A percentile compares a stretch with the other conserved stretches of the same genome.
Conservation (phyloP, 1,140 invertebrate genomes). For the Leguminivora glycinivorella region DNA sequence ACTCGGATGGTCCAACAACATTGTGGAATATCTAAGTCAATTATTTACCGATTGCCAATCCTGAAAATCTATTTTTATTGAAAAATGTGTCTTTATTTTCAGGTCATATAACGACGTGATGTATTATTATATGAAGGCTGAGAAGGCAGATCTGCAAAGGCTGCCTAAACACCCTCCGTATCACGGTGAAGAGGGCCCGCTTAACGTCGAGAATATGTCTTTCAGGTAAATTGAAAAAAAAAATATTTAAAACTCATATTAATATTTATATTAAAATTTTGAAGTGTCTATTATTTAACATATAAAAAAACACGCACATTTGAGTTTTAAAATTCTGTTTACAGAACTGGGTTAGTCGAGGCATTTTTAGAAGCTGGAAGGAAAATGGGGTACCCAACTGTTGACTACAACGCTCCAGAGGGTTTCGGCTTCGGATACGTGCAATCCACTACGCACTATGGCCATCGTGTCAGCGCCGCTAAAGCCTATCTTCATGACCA, state of each 20-base stretch:
- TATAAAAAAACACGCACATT: background rate
- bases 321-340: slow-evolving; percentile 61
- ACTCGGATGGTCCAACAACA: too few relatives aligned
- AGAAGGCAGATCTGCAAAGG: slow-evolving; percentile 78
- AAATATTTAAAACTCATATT: background rate
- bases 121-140: slow-evolving; percentile 83
- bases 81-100: slow-evolving; percentile 33
- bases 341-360: slow-evolving; percentile 77
- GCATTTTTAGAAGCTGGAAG: slow-evolving; percentile 83
- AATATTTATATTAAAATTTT: too few relatives aligned
- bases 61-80: too few relatives aligned
- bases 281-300: too few relatives aligned
- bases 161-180: slow-evolving; percentile 76
- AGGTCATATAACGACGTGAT: slow-evolving; percentile 86
- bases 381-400: slow-evolving; percentile 79
- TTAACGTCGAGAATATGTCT: slow-evolving; percentile 80
- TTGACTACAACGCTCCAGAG: slow-evolving; percentile 84
- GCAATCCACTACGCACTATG: slow-evolving; percentile 82
- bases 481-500: slow-evolving; percentile 81
- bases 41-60: too few relatives aligned
- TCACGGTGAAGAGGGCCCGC: slow-evolving; percentile 79
- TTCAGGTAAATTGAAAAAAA: slow-evolving; percentile 66
- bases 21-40: too few relatives aligned
- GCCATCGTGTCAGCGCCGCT: slow-evolving; percentile 79
- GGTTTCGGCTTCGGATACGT: slow-evolving; percentile 83